Evolutionary conservation across 1,140 invertebrate genomes (phyloP).

Genomic region (Drosophila subpulchrella): DNA sequence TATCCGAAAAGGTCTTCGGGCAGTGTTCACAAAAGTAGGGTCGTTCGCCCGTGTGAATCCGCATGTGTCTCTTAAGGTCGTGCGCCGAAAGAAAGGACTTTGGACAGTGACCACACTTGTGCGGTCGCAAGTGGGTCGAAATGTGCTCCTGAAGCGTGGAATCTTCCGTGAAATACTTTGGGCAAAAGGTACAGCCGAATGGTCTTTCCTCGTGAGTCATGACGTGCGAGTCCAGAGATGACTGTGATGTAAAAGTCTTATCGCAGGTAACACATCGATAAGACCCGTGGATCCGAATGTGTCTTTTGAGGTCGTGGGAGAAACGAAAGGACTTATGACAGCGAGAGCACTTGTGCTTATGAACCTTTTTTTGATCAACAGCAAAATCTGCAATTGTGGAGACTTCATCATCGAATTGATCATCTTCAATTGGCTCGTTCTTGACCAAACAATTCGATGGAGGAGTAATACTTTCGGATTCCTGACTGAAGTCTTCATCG

Average conservation of each 20-base stretch:
- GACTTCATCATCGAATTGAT: too few relatives aligned
- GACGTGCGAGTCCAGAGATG: too few relatives aligned
- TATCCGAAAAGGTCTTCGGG: neutral
- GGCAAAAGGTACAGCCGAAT: neutral
- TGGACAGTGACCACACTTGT: neutral
- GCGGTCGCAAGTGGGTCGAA: neutral
- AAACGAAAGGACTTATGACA: too few relatives aligned
- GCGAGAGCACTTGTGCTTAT: too few relatives aligned
- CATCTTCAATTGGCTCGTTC: neutral
- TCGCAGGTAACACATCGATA: too few relatives aligned
- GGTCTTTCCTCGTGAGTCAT: too few relatives aligned
- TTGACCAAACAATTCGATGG: neutral
- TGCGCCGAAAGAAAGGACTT: neutral
- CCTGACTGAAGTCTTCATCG: neutral
- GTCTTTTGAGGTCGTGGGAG: too few relatives aligned
- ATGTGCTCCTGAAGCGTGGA: neutral
- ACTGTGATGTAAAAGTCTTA: too few relatives aligned
- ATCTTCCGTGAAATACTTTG: neutral
- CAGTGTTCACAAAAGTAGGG: neutral
- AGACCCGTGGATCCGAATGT: too few relatives aligned
- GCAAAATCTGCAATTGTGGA: too few relatives aligned
- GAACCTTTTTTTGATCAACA: too few relatives aligned
- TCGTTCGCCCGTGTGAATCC: conserved; percentile 1
- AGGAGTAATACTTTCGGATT: too few relatives aligned
- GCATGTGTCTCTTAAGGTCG: neutral